Percentiles rank a stretch among this genome's conserved stretches.
Conservation (phyloP, 2,113 vertebrate species). For the Brienomyrus longianalis region DNA sequence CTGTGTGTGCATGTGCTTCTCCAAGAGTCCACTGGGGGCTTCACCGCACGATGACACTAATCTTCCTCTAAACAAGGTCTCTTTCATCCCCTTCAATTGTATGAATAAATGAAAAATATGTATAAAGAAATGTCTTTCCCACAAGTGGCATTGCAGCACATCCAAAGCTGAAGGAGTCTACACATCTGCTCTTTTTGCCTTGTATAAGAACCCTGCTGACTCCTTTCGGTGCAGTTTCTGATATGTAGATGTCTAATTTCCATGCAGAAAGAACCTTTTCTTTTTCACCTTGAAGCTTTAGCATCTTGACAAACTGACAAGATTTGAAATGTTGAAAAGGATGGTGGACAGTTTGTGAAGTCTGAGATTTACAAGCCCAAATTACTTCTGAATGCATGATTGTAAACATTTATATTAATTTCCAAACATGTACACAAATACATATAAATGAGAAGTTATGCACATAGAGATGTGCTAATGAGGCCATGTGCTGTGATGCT, state of each 20-base stretch:
- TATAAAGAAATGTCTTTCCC: neutral
- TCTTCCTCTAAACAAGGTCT: neutral
- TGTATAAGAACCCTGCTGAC: neutral
- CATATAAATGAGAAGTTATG: neutral
- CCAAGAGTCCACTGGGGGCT: neutral
- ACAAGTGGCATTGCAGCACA: neutral
- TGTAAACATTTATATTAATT: neutral
- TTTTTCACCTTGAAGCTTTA: neutral
- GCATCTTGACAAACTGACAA: neutral
- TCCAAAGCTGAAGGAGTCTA: neutral
- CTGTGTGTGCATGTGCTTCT: neutral
- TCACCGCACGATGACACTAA: neutral
- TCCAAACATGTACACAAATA: neutral
- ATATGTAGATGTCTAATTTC: neutral
- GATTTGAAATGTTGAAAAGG: neutral
- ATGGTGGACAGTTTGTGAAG: neutral
- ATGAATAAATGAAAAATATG: neutral
- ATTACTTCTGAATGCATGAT: neutral
- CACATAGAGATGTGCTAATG: neutral
- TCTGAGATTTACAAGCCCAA: neutral
- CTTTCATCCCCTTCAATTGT: neutral
- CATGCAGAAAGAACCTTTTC: neutral
- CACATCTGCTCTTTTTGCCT: neutral
- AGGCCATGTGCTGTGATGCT: neutral
- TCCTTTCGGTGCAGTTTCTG: neutral